Percentiles rank a stretch among this genome's conserved stretches.
These are phyloP conservation scores for Triplophysa siluroides DNA, from an alignment of 2,113 vertebrate genomes.

Conservation along the genomic window DNA sequence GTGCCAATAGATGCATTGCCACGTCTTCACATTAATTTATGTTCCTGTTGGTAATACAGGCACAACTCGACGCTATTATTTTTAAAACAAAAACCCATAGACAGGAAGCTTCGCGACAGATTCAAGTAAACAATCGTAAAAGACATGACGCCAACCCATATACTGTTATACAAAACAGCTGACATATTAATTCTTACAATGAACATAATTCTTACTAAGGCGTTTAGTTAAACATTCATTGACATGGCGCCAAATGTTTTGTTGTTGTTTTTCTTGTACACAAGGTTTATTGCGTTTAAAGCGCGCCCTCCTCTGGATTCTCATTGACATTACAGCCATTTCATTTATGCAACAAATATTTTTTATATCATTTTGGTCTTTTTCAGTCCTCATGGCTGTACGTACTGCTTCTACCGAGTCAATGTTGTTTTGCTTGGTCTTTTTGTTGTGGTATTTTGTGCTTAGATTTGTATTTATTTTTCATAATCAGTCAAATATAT, in stretches of 20 bases:
- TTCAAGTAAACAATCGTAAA: not conserved
- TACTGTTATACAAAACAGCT: not conserved
- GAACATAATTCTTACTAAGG: not conserved
- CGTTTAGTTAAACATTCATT: not conserved
- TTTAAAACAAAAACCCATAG: not conserved
- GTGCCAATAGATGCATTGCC: not conserved
- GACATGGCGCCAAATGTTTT: not conserved
- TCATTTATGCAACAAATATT: too few relatives aligned
- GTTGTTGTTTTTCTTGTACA: not conserved
- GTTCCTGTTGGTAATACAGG: too few relatives aligned
- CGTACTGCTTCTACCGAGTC: too few relatives aligned
- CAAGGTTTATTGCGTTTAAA: not conserved
- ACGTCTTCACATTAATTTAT: too few relatives aligned
- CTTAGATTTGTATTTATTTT: not conserved
- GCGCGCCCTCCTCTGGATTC: constrained; percentile 37
- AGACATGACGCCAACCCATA: not conserved
- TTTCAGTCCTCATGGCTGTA: not conserved
- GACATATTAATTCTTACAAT: not conserved
- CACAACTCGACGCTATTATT: not conserved
- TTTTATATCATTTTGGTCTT: too few relatives aligned
- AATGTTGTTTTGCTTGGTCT: too few relatives aligned
- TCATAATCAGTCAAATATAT: not conserved
- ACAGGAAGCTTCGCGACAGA: constrained; percentile 14
- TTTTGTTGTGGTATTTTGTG: not conserved
- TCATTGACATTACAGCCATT: not conserved